Conservation (phyloP, 2,888 invertebrate species). For the Coleophora flavipennella region DNA sequence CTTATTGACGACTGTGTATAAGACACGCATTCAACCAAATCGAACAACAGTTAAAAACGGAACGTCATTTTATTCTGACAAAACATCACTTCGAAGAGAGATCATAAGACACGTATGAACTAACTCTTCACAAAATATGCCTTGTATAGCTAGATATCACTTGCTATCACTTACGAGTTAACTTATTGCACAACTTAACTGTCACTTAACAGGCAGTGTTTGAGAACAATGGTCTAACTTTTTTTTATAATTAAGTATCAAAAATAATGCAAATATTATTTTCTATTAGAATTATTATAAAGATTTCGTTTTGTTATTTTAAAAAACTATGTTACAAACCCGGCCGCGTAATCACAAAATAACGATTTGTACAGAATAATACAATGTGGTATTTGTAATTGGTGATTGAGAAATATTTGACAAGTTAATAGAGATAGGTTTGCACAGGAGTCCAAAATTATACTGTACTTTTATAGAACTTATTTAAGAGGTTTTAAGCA, state of each 20-base stretch:
- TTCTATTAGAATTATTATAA: constrained; percentile 25
- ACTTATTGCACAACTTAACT: constrained; percentile 3
- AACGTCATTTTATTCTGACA: not conserved
- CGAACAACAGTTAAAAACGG: constrained; percentile 2
- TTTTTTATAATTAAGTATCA: constrained; percentile 47
- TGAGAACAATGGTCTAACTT: constrained; percentile 1
- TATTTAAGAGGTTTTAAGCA: no score
- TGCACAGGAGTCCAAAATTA: not conserved
- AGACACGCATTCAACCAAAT: constrained; percentile 13
- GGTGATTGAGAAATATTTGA: not conserved
- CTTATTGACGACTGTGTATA: constrained; percentile 16
- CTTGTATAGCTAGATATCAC: constrained; percentile 1
- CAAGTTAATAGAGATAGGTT: not conserved
- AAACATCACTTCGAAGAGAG: not conserved
- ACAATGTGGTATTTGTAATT: no score
- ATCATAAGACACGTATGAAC: not conserved
- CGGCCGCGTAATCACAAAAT: constrained; percentile 19
- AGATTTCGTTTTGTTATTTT: constrained; percentile 24
- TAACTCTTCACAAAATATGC: not conserved
- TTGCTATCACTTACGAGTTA: constrained; percentile 23
- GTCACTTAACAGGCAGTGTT: constrained; percentile 1
- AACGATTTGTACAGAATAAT: not conserved
- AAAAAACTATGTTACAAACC: constrained; percentile 34
- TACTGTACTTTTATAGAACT: no score
- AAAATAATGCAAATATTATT: constrained; percentile 46